Evolutionary conservation across 2,797 vertebrate species (phyloP), one percentile per base, ranked within the genome.

Genomic region (Melanogrammus aeglefinus): DNA sequence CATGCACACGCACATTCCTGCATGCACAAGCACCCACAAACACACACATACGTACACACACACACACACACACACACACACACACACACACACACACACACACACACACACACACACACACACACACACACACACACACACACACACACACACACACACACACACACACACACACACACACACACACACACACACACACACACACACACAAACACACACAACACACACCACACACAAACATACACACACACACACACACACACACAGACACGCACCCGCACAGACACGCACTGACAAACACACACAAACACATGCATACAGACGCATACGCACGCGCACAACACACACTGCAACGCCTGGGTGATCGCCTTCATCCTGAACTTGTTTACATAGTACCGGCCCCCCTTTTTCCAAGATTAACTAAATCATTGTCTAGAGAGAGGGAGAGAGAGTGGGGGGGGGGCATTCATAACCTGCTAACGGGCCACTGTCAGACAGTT

Each of bases 331-430:
- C 41, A 44, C 10, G 16, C 41, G 14, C 41, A 16, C 41, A 44
- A 10, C 41, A 57, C 47, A 57, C 47, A 29, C 24, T 92, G 95
- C 95, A 85, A 96, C 95, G 96, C 96, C 93, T 93, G 94, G 95
- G 90, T 94, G 94, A 91, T 90, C 95, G 88, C 95, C 96, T 96
- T 96, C 96, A 97, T 97, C 97, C 96, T 86, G 95, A 96, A 95
- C 95, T 96, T 98, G 96, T 98, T 98, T 98, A 98, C 96, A 97
- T 96, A 96, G 95, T 95, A 92, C 94, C 95, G 93, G 94, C 95
- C 96, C 96, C 13, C 41, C 41, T 12, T 13, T 44, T 98, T 96
- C 95, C 96, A 96, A 95, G 94, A 97, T 98, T 97, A 98, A 96
- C 97, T 96, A 97, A 97, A 97, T 98, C 96, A 96, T 95, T 91